Evolutionary conservation across 2,113 vertebrate genomes (phyloP).

Genomic region (Callipepla squamata): DNA sequence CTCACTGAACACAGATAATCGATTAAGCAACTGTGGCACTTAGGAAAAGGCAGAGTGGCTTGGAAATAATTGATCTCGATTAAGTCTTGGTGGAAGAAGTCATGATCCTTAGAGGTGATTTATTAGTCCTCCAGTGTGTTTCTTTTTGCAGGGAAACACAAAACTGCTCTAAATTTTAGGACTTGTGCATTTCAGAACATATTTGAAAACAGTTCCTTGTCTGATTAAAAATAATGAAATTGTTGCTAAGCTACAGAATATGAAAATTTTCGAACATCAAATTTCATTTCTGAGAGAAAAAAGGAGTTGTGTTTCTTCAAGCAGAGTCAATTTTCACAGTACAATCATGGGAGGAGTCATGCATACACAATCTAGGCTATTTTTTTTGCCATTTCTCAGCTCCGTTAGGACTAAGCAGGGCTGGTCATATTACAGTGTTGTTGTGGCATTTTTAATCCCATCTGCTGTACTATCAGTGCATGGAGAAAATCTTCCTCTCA

Average conservation of each 20-base stretch:
- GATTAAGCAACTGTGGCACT: not conserved
- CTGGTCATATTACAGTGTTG: accelerated
- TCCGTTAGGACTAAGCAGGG: not conserved
- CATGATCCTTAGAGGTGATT: not conserved
- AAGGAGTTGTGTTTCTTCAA: not conserved
- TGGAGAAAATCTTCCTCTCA: not conserved
- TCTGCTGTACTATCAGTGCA: not conserved
- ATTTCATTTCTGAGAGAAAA: not conserved
- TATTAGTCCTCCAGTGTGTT: not conserved
- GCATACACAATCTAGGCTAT: accelerated
- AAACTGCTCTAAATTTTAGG: not conserved
- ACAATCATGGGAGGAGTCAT: not conserved
- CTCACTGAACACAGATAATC: conserved; percentile 18
- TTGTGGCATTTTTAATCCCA: not conserved
- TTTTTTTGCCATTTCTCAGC: not conserved
- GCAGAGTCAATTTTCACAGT: accelerated
- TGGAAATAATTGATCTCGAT: conserved; percentile 19
- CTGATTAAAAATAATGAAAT: not conserved
- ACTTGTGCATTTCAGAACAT: not conserved
- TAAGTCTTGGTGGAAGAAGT: not conserved
- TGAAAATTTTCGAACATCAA: not conserved
- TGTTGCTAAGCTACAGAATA: conserved; percentile 30
- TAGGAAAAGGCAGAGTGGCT: conserved; percentile 2
- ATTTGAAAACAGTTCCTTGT: not conserved
- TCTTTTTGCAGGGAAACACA: not conserved